Conservation (phyloP, 2,113 vertebrate genomes). For the Uria lomvia region DNA sequence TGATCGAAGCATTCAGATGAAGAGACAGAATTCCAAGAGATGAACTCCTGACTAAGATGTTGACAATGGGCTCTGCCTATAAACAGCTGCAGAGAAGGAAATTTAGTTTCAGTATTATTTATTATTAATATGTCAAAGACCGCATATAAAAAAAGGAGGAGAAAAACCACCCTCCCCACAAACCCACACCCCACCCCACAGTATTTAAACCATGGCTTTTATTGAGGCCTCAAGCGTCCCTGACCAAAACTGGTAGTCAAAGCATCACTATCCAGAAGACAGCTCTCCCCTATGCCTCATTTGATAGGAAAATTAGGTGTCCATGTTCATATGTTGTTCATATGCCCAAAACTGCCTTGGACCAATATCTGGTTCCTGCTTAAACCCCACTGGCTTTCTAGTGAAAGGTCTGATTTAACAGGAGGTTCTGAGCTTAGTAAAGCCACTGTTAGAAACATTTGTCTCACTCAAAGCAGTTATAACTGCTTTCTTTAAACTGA, state of each 20-base stretch:
- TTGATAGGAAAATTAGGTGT: background rate
- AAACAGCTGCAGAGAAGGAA: conserved; percentile 1
- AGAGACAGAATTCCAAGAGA: background rate
- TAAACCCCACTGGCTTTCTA: background rate
- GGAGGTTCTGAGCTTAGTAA: background rate
- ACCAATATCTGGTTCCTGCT: background rate
- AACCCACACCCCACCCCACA: rapidly evolving
- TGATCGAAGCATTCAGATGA: background rate
- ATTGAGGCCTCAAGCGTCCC: background rate
- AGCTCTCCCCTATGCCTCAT: background rate
- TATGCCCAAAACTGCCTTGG: background rate
- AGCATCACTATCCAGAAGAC: background rate
- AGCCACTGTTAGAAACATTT: background rate
- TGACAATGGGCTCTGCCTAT: background rate
- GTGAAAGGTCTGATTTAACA: background rate
- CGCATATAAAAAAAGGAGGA: background rate
- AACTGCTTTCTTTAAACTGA: background rate
- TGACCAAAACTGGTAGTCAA: background rate
- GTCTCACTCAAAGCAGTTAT: background rate
- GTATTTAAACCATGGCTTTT: background rate
- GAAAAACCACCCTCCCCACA: rapidly evolving
- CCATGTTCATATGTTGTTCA: background rate
- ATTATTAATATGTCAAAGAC: background rate
- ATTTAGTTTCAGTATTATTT: background rate
- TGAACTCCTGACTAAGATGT: background rate